Conservation (phyloP, 2,797 vertebrate genomes). For the Trematomus bernacchii region DNA sequence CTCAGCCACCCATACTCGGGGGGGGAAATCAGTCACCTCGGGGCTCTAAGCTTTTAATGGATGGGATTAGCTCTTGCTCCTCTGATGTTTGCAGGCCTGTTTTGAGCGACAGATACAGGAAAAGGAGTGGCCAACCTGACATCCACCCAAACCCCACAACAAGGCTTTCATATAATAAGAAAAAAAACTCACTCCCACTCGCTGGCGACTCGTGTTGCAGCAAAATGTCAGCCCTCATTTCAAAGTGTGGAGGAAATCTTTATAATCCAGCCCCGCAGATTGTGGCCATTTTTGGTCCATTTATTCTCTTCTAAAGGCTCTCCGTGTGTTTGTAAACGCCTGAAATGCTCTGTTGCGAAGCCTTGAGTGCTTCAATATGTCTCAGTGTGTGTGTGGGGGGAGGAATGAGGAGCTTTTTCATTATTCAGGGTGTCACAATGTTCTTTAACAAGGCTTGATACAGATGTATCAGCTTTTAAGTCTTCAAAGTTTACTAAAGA, state of each 20-base stretch:
- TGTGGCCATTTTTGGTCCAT: neutral
- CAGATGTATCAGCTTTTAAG: too few species aligned
- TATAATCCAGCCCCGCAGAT: neutral
- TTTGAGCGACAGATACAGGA: slow-evolving; percentile 73
- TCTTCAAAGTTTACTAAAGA: too few species aligned
- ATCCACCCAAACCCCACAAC: slow-evolving; percentile 54
- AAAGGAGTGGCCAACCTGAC: slow-evolving; percentile 67
- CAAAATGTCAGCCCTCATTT: slow-evolving; percentile 32
- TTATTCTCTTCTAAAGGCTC: neutral
- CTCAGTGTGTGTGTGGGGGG: neutral
- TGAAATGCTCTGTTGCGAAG: slow-evolving; percentile 8
- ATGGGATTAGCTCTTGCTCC: slow-evolving; percentile 67
- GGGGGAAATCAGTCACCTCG: slow-evolving; percentile 49
- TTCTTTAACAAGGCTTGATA: too few species aligned
- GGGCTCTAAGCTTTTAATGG: slow-evolving; percentile 78
- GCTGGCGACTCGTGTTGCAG: slow-evolving; percentile 28
- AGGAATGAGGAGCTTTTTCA: neutral
- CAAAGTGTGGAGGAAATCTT: slow-evolving; percentile 33
- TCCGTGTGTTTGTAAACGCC: slow-evolving; percentile 18
- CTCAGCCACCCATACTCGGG: slow-evolving; percentile 71
- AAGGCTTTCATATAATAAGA: slow-evolving; percentile 30
- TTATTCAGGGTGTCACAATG: neutral
- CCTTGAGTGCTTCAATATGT: slow-evolving; percentile 26
- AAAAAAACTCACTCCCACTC: slow-evolving; percentile 42
- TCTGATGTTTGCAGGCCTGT: slow-evolving; percentile 68